Percentiles rank a stretch among this genome's conserved stretches.
phyloP scores from a whole-genome alignment of 2,797 vertebrate species.

The Agapornis canus region DNA sequence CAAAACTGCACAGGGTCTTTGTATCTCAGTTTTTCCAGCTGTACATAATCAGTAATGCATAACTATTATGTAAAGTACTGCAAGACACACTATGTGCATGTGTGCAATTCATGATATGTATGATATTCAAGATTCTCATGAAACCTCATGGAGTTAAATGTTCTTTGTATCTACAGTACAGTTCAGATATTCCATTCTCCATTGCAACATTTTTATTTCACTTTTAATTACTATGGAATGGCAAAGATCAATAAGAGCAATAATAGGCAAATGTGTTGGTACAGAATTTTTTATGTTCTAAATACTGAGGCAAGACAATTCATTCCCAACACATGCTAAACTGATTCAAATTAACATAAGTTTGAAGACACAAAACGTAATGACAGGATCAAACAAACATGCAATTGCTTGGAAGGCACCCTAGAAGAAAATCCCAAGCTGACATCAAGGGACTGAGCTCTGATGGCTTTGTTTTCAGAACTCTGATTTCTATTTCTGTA shows the following conservation, averaged over 20 bases:
- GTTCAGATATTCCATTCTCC: neutral
- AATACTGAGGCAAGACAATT: neutral
- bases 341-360: neutral
- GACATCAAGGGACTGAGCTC: neutral
- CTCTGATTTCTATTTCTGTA: neutral
- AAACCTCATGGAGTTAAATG: neutral
- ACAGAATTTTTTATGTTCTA: neutral
- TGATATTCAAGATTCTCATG: neutral
- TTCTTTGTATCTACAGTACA: rapidly evolving
- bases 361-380: neutral
- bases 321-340: neutral
- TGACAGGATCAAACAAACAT: neutral
- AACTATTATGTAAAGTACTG: neutral
- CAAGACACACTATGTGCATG: neutral
- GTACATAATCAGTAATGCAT: neutral
- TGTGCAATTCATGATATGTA: neutral
- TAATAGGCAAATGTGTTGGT: neutral
- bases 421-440: neutral
- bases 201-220: neutral
- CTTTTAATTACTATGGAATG: neutral
- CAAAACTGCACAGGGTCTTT: neutral
- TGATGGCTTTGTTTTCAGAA: neutral
- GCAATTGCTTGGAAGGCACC: neutral
- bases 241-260: neutral
- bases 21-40: neutral